Conservation (phyloP, 1,140 invertebrate species). For the Musca vetustissima region DNA sequence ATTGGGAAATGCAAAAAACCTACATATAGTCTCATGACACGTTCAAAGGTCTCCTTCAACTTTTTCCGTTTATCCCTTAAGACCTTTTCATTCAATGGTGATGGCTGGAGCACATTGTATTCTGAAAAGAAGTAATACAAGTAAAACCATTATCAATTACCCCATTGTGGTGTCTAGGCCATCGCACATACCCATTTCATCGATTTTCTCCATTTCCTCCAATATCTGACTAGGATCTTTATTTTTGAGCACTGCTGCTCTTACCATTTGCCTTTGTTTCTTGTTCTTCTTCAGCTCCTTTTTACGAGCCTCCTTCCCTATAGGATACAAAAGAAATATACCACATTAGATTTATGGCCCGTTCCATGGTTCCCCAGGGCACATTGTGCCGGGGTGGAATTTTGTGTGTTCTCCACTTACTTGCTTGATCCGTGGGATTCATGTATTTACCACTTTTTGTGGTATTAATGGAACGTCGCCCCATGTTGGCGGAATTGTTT, state of each 20-base stretch:
- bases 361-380: no score
- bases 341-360: no score
- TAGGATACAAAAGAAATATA: no score
- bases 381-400: neutral
- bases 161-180: no score
- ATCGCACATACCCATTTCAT: slow-evolving; percentile 89
- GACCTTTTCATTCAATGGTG: slow-evolving; percentile 94
- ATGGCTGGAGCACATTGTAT: slow-evolving; percentile 91
- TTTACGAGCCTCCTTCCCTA: slow-evolving; percentile 95
- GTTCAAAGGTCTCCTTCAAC: slow-evolving; percentile 90
- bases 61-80: slow-evolving; percentile 96
- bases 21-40: slow-evolving; percentile 95
- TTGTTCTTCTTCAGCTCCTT: slow-evolving; percentile 99
- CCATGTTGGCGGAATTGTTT: slow-evolving; percentile 68
- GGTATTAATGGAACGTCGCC: slow-evolving; percentile 93
- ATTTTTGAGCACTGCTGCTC: slow-evolving; percentile 95
- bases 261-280: slow-evolving; percentile 90
- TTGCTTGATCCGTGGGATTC: slow-evolving; percentile 98
- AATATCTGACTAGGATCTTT: slow-evolving; percentile 95
- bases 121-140: no score
- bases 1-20: slow-evolving; percentile 55
- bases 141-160: no score
- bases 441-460: slow-evolving; percentile 99
- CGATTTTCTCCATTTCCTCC: slow-evolving; percentile 95
- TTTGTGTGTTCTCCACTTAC: slow-evolving; percentile 66